Conservation (phyloP, 2,113 vertebrate genomes). For the Peromyscus californicus region DNA sequence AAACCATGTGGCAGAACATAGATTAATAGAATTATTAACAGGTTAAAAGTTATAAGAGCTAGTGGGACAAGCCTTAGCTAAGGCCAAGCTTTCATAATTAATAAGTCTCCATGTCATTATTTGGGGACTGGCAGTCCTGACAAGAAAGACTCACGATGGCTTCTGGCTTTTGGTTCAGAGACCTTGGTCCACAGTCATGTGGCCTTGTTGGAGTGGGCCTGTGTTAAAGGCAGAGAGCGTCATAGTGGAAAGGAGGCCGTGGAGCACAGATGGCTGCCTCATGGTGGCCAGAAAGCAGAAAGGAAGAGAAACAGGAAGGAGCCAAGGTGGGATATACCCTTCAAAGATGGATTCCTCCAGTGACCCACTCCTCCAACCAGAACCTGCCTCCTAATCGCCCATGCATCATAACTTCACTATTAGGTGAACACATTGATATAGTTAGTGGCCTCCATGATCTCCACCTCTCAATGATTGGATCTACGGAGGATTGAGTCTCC, state of each 20-base stretch:
- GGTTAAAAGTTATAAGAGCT: not conserved
- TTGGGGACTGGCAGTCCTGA: not conserved
- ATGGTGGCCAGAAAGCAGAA: not conserved
- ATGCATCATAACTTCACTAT: not conserved
- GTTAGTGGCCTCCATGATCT: not conserved
- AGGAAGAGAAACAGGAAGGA: not conserved
- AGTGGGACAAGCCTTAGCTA: not conserved
- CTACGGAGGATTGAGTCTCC: not conserved
- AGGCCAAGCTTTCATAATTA: not conserved
- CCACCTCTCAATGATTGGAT: not conserved
- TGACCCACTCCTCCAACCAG: not conserved
- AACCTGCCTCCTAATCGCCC: not conserved
- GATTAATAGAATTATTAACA: not conserved
- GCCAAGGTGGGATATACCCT: not conserved
- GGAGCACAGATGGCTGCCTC: not conserved
- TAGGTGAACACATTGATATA: not conserved
- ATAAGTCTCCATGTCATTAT: not conserved
- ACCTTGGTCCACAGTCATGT: not conserved
- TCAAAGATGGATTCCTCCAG: not conserved
- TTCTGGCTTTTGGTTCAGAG: not conserved
- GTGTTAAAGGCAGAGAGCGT: not conserved
- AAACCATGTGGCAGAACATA: not conserved
- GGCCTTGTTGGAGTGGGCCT: not conserved
- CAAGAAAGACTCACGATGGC: not conserved
- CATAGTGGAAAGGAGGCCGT: too few species aligned